Conservation (phyloP, 2,113 vertebrate genomes). For the Gymnobelideus leadbeateri region DNA sequence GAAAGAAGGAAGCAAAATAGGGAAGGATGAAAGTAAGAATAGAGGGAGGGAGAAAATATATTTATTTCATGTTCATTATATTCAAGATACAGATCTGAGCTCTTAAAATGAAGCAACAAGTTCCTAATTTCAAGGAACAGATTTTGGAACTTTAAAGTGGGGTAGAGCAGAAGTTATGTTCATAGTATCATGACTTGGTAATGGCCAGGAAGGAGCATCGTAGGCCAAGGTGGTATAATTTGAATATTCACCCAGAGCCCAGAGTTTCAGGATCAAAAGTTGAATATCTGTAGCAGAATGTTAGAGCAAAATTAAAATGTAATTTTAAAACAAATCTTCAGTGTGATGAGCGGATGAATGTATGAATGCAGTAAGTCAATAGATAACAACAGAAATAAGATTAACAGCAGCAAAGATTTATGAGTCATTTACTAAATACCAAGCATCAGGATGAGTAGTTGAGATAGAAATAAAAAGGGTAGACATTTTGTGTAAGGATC, state of each 20-base stretch:
- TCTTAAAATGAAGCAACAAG: neutral
- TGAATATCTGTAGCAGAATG: no score
- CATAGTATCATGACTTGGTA: neutral
- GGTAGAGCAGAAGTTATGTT: neutral
- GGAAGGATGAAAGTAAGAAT: no score
- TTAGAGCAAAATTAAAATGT: neutral
- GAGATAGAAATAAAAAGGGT: no score
- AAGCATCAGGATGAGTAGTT: neutral
- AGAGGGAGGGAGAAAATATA: neutral
- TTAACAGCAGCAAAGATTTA: neutral
- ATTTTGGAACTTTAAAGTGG: neutral
- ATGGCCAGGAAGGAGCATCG: no score
- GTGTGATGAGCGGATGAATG: neutral
- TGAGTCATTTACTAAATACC: neutral
- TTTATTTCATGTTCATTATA: neutral
- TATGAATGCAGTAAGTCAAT: neutral
- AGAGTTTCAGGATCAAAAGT: no score
- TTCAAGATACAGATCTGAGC: neutral
- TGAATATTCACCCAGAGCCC: no score
- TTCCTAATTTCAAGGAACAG: neutral
- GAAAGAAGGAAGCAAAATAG: neutral
- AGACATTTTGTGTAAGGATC: neutral
- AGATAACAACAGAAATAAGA: neutral
- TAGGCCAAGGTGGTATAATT: no score
- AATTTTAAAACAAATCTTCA: neutral